Percentiles rank a stretch among this genome's conserved stretches.
Conservation (phyloP, 2,797 vertebrate species). For the Pelochelys cantorii region DNA sequence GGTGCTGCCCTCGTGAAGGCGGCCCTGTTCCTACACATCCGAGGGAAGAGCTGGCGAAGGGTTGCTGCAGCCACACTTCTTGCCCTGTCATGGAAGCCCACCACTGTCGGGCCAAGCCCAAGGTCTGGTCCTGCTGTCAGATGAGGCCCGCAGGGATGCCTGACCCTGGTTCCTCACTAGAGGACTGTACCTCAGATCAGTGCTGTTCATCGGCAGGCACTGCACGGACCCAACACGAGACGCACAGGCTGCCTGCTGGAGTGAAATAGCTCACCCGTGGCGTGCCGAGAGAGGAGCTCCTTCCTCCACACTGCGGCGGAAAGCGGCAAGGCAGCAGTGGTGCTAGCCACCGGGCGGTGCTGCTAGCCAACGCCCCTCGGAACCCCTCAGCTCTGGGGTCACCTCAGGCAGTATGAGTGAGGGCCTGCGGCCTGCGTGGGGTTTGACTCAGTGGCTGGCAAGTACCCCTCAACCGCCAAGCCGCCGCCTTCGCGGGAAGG, state of each 20-base stretch:
- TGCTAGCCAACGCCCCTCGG: neutral
- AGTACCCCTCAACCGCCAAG: too few relatives aligned
- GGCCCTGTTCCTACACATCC: neutral
- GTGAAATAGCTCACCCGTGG: neutral
- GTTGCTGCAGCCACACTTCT: neutral
- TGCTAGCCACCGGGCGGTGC: neutral
- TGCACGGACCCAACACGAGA: neutral
- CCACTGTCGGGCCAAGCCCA: neutral
- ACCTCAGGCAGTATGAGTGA: too few relatives aligned
- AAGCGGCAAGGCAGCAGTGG: neutral
- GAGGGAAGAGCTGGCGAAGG: neutral
- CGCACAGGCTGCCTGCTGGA: neutral
- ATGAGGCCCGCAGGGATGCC: neutral
- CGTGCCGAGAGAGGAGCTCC: neutral
- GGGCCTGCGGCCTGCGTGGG: too few relatives aligned
- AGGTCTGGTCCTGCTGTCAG: neutral
- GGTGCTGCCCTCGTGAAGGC: neutral
- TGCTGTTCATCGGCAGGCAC: neutral
- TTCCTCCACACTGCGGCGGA: neutral
- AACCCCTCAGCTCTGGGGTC: too few relatives aligned
- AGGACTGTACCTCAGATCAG: slow-evolving; percentile 40
- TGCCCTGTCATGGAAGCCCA: neutral
- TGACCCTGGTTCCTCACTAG: neutral
- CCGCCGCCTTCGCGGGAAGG: too few relatives aligned
- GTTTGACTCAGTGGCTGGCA: too few relatives aligned